Base-by-base conservation (phyloP, 2,888 invertebrate genomes). In the Gymnocheta viridis region DNA sequence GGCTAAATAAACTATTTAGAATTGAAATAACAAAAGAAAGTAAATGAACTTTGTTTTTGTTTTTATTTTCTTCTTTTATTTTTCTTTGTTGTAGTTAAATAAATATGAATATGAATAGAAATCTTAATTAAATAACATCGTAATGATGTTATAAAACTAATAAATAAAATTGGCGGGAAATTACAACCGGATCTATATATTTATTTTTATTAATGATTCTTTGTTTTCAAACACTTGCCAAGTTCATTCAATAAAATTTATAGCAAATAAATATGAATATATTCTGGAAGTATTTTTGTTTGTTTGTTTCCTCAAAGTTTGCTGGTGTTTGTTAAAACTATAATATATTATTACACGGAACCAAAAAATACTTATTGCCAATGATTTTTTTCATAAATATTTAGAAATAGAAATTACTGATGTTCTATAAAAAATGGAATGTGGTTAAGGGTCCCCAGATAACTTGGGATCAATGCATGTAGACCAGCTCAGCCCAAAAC, bases 181-280 rank as follows among this genome's bases (percentile, higher is more conserved):
- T 76, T 49, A 83, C 78, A 83, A 80, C 83, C 83, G 83, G 83
- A 83, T 76, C 58, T 14, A 9, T 5, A 56, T 70, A 51, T 66
- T 66, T 44, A 41, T 38, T 12, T 27, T 6, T 69, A 38, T 24
- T 24, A 24, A n/a, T 4, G 7, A 9, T 49, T 49, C 14, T 38
- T 47, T 44, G 0, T 51, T 69, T 38, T 38, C 10, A 22, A 22
- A 22, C 6, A 19, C 66, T 58, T 51, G 19, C 17, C 24, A 27
- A 22, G 27, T 56, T 72, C 47, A 72, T 72, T 60, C 12, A 47
- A 47, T 4, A 35, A 47, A 47, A 10, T 51, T 38, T 24, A 51
- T 38, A 32, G 7, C 7, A 5, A 32, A 32, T 32, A 14, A 32
- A n/a, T 22, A 49, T 14, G 0, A 32, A 47, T 4, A 2, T 14